These are phyloP conservation scores for Onychomys leucogaster DNA, from an alignment of 2,797 vertebrate species.

Conservation along the genomic window DNA sequence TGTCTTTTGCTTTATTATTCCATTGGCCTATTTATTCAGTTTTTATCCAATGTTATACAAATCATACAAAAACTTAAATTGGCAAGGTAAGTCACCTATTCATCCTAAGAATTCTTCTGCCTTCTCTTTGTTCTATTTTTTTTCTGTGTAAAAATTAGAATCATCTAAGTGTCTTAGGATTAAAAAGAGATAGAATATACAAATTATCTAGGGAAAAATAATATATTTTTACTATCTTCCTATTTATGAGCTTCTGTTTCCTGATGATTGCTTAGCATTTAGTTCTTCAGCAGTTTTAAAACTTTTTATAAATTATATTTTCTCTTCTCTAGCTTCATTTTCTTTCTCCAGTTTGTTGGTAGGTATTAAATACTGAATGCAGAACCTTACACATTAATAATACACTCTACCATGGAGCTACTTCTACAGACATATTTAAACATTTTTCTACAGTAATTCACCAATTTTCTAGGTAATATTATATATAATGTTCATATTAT, in stretches of 20 bases:
- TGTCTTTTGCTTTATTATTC: neutral
- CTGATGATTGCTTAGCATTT: neutral
- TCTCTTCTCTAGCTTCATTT: neutral
- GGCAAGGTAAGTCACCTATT: neutral
- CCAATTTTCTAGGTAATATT: neutral
- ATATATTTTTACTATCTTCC: neutral
- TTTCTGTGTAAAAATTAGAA: neutral
- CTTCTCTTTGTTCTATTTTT: constrained; percentile 23
- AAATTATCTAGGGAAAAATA: neutral
- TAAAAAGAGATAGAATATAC: neutral
- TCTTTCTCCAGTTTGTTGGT: neutral
- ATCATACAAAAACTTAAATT: neutral
- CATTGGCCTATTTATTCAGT: neutral
- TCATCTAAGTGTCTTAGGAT: neutral
- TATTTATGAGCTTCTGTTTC: neutral
- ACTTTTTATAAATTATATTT: neutral
- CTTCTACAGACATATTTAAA: neutral
- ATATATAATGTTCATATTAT: neutral
- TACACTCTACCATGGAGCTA: neutral
- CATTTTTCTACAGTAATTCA: neutral
- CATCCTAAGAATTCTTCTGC: neutral
- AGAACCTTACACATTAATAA: neutral
- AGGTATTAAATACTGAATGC: neutral
- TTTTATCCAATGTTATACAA: neutral
- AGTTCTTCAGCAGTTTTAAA: neutral